Percentiles rank a stretch among this genome's conserved stretches.
Evolutionary conservation across 2,888 invertebrate genomes (phyloP).

Genomic region (Hydropsyche betteni): DNA sequence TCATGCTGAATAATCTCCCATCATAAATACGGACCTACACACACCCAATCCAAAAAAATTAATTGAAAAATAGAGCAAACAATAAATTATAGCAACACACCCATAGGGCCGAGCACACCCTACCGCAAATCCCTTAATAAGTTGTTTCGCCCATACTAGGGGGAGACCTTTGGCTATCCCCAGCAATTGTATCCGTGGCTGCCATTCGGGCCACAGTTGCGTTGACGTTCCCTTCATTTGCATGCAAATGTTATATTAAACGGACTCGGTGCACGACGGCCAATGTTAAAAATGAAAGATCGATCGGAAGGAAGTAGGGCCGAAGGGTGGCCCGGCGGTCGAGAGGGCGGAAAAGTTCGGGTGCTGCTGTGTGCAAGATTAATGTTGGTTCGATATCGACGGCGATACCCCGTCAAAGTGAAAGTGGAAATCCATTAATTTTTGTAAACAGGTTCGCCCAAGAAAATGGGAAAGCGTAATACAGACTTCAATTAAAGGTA

Average conservation of each 20-base stretch:
- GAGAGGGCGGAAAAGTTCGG: constrained; percentile 1
- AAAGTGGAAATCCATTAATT: constrained; percentile 32
- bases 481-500: constrained; percentile 31
- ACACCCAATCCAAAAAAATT: too few relatives aligned
- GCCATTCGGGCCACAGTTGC: constrained; percentile 18
- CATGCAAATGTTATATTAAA: neutral
- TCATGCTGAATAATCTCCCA: too few relatives aligned
- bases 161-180: constrained; percentile 36
- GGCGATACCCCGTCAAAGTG: constrained; percentile 26
- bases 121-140: constrained; percentile 51
- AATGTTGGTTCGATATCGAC: constrained; percentile 28
- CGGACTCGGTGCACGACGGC: neutral
- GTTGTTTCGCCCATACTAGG: constrained; percentile 49
- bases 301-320: neutral
- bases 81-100: too few relatives aligned
- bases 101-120: neutral
- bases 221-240: constrained; percentile 10
- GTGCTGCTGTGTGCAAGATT: constrained; percentile 6
- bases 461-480: constrained; percentile 21
- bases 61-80: too few relatives aligned
- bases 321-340: too few relatives aligned
- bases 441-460: constrained; percentile 15
- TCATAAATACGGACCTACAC: too few relatives aligned
- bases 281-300: neutral
- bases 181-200: constrained; percentile 31